Evolutionary conservation across 2,797 vertebrate genomes (phyloP).

Genomic region (Leptoclinus maculatus): DNA sequence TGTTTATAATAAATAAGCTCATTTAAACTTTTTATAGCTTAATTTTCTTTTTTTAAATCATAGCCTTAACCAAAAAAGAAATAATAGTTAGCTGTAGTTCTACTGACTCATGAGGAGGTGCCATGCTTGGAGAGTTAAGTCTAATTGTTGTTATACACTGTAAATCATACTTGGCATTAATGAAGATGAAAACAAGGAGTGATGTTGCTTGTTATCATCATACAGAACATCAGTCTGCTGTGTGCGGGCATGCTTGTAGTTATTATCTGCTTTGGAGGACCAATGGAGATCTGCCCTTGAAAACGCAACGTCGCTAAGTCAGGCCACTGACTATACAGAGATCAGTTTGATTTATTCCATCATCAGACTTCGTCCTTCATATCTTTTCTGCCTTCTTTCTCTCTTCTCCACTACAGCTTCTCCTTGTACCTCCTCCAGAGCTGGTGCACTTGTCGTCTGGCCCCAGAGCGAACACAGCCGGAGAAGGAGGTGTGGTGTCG

Average conservation of each 20-base stretch:
- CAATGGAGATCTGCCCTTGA: not conserved
- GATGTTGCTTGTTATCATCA: constrained; percentile 21
- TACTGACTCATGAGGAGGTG: not conserved
- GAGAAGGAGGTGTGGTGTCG: constrained; percentile 57
- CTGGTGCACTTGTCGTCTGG: constrained; percentile 63
- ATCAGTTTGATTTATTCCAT: not conserved
- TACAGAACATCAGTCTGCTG: constrained; percentile 17
- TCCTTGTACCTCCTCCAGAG: constrained; percentile 67
- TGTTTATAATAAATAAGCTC: not conserved
- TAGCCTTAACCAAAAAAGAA: not conserved
- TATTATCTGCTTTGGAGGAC: constrained; percentile 20
- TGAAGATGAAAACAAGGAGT: constrained; percentile 6
- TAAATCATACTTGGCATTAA: constrained; percentile 12
- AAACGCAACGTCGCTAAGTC: constrained; percentile 6
- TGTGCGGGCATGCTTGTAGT: constrained; percentile 43
- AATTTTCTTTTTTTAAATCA: not conserved
- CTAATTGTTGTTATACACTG: not conserved
- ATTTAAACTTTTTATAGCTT: not conserved
- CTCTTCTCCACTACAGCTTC: constrained; percentile 40
- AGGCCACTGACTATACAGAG: constrained; percentile 2
- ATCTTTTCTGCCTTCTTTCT: constrained; percentile 3
- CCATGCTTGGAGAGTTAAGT: constrained; percentile 4
- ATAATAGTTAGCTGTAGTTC: not conserved
- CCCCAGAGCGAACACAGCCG: constrained; percentile 62
- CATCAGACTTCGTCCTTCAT: not conserved